These are phyloP conservation scores for Euglossa dilemma DNA, from an alignment of 1,140 invertebrate species.

Conservation along the genomic window DNA sequence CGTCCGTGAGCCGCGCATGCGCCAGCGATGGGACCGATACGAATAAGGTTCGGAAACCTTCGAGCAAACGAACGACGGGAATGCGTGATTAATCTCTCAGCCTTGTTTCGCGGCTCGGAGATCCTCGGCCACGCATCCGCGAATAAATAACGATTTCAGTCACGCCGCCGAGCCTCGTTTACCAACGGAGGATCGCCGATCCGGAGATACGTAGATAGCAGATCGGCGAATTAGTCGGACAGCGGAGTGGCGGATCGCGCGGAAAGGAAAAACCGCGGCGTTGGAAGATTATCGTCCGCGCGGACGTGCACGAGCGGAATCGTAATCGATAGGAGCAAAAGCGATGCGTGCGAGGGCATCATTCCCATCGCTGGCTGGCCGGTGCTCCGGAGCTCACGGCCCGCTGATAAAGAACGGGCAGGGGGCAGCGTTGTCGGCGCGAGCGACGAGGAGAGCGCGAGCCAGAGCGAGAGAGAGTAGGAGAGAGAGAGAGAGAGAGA, in stretches of 20 bases:
- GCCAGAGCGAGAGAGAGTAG: not conserved
- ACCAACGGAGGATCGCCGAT: not conserved
- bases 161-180: not conserved
- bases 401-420: slow-evolving; percentile 22
- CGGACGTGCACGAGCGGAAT: not conserved
- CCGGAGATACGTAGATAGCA: too few species aligned
- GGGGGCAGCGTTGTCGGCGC: not conserved
- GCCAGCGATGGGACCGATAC: slow-evolving; percentile 39
- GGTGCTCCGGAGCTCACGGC: not conserved
- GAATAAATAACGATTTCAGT: not conserved
- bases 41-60: slow-evolving; percentile 5
- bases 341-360: slow-evolving; percentile 8
- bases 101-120: not conserved
- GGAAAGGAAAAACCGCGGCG: too few species aligned
- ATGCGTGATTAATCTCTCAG: slow-evolving; percentile 4
- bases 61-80: slow-evolving; percentile 1
- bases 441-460: too few species aligned
- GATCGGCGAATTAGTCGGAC: not conserved
- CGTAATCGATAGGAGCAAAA: not conserved
- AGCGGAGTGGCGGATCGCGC: not conserved
- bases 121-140: not conserved
- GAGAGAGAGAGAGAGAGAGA: not conserved
- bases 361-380: slow-evolving; percentile 44
- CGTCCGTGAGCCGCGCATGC: not conserved
- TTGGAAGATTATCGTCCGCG: not conserved